phyloP scores from a whole-genome alignment of 1,140 invertebrate genomes.

The Hylaeus anthracinus region DNA sequence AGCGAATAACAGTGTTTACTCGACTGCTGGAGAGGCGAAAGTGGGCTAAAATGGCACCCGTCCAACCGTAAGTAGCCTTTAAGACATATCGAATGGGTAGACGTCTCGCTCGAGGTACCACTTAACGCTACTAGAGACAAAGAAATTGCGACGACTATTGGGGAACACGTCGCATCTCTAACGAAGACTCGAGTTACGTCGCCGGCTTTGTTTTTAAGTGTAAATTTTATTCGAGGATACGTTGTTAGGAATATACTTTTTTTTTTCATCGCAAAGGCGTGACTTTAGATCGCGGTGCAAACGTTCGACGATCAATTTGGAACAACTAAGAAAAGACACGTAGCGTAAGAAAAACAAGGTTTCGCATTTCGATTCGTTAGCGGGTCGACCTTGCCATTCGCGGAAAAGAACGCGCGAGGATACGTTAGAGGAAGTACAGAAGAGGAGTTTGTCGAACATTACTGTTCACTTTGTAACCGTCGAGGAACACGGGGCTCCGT shows the following conservation, averaged over 20 bases:
- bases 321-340: too few relatives aligned
- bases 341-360: neutral
- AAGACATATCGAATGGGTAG: neutral
- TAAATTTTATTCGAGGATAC: too few relatives aligned
- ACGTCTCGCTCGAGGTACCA: neutral
- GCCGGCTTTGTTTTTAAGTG: too few relatives aligned
- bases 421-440: neutral
- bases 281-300: too few relatives aligned
- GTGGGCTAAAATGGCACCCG: too few relatives aligned
- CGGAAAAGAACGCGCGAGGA: neutral
- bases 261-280: too few relatives aligned
- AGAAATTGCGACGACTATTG: neutral
- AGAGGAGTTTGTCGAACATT: slow-evolving; percentile 11
- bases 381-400: neutral
- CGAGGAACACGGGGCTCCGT: slow-evolving; percentile 6
- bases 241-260: too few relatives aligned
- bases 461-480: neutral
- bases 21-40: neutral
- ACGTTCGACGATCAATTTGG: too few relatives aligned
- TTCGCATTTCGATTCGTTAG: neutral
- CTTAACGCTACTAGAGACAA: neutral
- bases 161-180: neutral
- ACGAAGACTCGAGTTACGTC: neutral
- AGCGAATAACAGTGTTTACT: slow-evolving; percentile 22
- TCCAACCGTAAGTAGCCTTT: neutral